Percentiles rank a stretch among this genome's conserved stretches.
phyloP scores from a whole-genome alignment of 2,888 invertebrate genomes.

The Hetaerina titia region DNA sequence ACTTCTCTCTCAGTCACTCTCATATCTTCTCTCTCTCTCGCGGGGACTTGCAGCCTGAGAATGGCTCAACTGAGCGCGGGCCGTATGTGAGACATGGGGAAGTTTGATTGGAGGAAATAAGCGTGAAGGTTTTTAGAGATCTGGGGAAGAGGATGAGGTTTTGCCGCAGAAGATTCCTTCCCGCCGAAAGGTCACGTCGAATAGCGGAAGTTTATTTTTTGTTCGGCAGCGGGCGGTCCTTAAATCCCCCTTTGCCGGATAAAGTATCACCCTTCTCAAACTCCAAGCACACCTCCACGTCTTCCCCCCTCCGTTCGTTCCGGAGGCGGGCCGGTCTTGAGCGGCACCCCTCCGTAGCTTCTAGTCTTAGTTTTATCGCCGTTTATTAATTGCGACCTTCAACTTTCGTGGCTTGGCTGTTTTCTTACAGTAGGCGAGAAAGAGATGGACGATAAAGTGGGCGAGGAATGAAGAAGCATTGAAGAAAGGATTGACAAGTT shows the following conservation, averaged over 20 bases:
- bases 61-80: too few relatives aligned
- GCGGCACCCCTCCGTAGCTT: not conserved
- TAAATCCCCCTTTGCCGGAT: not conserved
- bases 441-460: not conserved
- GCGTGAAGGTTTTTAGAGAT: not conserved
- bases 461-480: not conserved
- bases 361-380: conserved; percentile 6
- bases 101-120: not conserved
- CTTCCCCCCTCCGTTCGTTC: not conserved
- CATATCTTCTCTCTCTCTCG: too few relatives aligned
- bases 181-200: conserved; percentile 47
- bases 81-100: not conserved
- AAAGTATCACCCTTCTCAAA: not conserved
- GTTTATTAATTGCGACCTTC: conserved; percentile 21
- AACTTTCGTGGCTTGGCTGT: not conserved
- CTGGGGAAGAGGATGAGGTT: not conserved
- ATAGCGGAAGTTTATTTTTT: not conserved
- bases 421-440: not conserved
- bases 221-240: not conserved
- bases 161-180: conserved; percentile 22
- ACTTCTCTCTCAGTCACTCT: too few relatives aligned
- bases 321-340: not conserved
- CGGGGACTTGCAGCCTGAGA: not conserved
- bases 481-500: not conserved
- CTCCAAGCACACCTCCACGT: not conserved